Evolutionary conservation across 2,888 invertebrate species (phyloP), one percentile per base, ranked within the genome.

Genomic region (Oligia fasciuncula): DNA sequence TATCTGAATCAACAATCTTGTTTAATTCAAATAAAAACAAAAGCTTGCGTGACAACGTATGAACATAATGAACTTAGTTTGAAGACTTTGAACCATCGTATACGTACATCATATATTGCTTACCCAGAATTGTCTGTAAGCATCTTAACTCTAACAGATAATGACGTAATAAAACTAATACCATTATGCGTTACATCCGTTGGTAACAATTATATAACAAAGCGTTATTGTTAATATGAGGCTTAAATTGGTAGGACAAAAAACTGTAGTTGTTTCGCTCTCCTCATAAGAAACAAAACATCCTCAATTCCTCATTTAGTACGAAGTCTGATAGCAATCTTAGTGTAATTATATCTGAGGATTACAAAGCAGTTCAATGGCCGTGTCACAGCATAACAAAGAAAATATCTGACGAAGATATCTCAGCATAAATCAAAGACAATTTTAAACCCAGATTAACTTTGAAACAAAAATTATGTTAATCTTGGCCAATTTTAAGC

Each of bases 281-380:
- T 85, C 86, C 85, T 85, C 84, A 81, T 87, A 73, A 89, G 89
- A 92, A 93, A 94, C 93, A 93, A 93, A 94, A 94, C 95, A 94
- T 94, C 93, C 94, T 94, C 93, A 92, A 93, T 93, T 94, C 93
- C 94, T 94, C 93, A 92, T 93, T 93, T 93, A 90, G 91, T 92
- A 89, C 89, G 84, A 83, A 85, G 83, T 82, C 80, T 84, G 95
- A 96, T 96, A 94, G 90, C 81, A 85, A 96, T 96, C 95, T 92
- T 79, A 54, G 80, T 83, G 91, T 94, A 95, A 96, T 96, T 95
- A 95, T 92, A 92, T 93, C 93, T 93, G 88, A 89, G 92, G 93
- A 93, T 93, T 93, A 93, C 90, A 85, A 79, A 84, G 76, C 77
- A 82, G 90, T 90, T 90, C 90, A 90, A 85, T 81, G 87, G 85